phyloP scores from a whole-genome alignment of 2,113 vertebrate species.

The Micronisus gabar region DNA sequence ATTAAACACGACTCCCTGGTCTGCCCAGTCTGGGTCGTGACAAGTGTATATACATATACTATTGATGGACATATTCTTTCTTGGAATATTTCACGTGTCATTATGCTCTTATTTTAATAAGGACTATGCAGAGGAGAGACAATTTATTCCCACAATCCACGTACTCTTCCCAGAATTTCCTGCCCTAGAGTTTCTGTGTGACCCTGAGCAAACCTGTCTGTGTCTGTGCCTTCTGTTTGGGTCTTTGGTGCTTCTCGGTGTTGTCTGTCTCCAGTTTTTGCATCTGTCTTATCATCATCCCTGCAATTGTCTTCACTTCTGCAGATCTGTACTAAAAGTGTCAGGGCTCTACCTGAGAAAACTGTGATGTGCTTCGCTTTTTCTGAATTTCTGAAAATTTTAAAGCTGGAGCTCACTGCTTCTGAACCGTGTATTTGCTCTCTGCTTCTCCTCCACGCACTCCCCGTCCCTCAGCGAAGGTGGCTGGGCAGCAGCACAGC shows the following conservation, averaged over 20 bases:
- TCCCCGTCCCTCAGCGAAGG: accelerated
- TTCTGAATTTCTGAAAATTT: not conserved
- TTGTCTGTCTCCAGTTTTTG: not conserved
- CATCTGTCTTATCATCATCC: accelerated
- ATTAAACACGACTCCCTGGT: too few relatives aligned
- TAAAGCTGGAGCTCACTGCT: not conserved
- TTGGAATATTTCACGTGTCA: not conserved
- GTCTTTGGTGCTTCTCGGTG: not conserved
- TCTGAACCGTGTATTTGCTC: not conserved
- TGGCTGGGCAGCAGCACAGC: not conserved
- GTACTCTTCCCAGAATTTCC: not conserved
- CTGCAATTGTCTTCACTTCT: not conserved
- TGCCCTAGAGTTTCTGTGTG: not conserved
- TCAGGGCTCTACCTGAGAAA: not conserved
- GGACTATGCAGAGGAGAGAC: not conserved
- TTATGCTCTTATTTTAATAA: not conserved
- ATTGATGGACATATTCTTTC: not conserved
- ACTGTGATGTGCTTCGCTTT: not conserved
- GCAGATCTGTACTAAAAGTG: not conserved
- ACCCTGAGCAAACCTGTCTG: not conserved
- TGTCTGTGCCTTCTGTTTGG: not conserved
- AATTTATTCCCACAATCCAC: accelerated
- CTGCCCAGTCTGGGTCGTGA: too few relatives aligned
- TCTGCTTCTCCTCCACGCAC: accelerated
- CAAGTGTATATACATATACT: not conserved